Base-by-base conservation (phyloP, 2,113 vertebrate genomes). In the Ammodytes marinus region DNA sequence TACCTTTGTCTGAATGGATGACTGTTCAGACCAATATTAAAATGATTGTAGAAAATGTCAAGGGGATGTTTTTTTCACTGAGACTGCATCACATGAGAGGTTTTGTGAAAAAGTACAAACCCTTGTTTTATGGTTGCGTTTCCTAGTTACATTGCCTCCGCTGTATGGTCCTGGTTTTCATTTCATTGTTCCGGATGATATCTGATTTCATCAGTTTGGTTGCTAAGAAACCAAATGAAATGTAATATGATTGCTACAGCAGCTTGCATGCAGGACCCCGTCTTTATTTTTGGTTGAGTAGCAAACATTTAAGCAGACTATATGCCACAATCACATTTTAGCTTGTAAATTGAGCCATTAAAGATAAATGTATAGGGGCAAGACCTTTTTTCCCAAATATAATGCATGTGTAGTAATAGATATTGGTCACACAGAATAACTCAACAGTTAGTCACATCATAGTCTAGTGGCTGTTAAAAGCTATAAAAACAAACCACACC, bases 391-490 rank as follows among this genome's bases (percentile, higher is more conserved):
- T 27, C 27, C 27, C 72, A 79, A 67, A 78, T 90, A 83, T 91
- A 88, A 78, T 92, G 92, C 90, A 94, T 92, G 93, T 87, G 83
- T 92, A 89, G 91, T 84, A 79, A 64, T 93, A 90, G 89, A 84
- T 70, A 71, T 57, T 79, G 73, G 79, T 89, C 85, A 86, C 83
- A 77, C 61, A 49, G 42, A 82, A 81, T 77, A 74, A 76, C 42
- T 37, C 39, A 60, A 63, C 52, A 59, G 19, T 58, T 70, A 57
- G 27, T 72, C 45, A 86, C 82, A 69, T 86, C 67, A 68, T 87
- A 69, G 66, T 87, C 43, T 82, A 78, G 84, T 84, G 67, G 76
- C 85, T 83, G 54, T 84, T 71, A 45, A 73, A 27, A 79, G 75
- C 80, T 88, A 52, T 74, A 77, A 80, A 86, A 80, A 86, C 76